A percentile compares a stretch with the other conserved stretches of the same genome.
phyloP scores from a whole-genome alignment of 2,113 vertebrate species.

The Cyphomyrus plagiostoma region DNA sequence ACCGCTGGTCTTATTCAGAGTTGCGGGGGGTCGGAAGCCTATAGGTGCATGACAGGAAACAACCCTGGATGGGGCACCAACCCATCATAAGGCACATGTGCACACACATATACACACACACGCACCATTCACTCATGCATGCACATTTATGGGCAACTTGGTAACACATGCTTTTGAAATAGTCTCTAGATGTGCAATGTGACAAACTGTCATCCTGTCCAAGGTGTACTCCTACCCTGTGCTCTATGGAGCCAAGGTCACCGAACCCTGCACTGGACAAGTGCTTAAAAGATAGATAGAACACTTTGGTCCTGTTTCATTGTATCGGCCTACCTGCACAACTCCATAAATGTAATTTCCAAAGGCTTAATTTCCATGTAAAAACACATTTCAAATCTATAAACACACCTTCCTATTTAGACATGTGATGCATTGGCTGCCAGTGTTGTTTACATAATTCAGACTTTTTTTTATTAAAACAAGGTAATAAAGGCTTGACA shows the following conservation, averaged over 20 bases:
- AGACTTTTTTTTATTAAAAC: not conserved
- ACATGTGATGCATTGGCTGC: not conserved
- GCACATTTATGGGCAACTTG: too few species aligned
- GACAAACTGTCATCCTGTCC: not conserved
- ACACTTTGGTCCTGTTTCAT: not conserved
- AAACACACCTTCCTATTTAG: not conserved
- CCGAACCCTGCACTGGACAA: not conserved
- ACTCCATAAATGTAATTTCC: not conserved
- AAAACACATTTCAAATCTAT: not conserved
- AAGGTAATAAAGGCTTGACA: slow-evolving; percentile 21
- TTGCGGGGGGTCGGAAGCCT: too few species aligned
- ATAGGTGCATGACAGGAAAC: too few species aligned
- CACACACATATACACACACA: too few species aligned
- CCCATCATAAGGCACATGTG: too few species aligned
- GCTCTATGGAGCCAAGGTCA: not conserved
- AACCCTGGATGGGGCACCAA: too few species aligned
- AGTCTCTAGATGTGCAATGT: not conserved
- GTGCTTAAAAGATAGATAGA: not conserved
- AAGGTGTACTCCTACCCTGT: not conserved
- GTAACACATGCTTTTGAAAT: not conserved
- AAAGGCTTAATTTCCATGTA: not conserved
- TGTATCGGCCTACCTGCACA: not conserved
- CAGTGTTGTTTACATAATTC: not conserved
- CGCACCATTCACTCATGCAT: too few species aligned
- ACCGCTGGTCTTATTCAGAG: too few species aligned